Evolutionary conservation across 2,888 invertebrate species (phyloP).

Genomic region (Galeopsomyia nigrocyanea): DNA sequence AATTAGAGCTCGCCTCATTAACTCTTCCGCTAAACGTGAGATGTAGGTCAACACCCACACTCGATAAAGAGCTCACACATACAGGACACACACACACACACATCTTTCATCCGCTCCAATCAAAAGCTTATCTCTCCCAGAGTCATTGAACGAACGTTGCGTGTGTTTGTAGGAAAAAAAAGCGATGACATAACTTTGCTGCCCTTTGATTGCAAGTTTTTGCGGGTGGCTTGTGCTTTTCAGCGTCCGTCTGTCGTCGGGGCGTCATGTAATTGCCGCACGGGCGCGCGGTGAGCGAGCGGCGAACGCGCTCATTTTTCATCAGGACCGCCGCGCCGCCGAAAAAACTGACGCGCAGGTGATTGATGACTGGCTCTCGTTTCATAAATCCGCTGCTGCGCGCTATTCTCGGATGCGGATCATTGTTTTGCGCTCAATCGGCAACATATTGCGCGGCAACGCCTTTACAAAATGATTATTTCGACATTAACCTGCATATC

Average conservation of each 20-base stretch:
- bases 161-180: background rate
- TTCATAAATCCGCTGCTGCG: conserved; percentile 2
- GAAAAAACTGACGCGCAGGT: conserved; percentile 16
- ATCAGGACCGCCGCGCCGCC: conserved; percentile 25
- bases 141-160: too few relatives aligned
- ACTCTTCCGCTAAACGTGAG: too few relatives aligned
- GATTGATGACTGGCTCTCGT: conserved; percentile 31
- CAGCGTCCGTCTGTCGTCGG: background rate
- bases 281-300: background rate
- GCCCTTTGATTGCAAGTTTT: conserved; percentile 20
- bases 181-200: background rate
- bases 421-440: too few relatives aligned
- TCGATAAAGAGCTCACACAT: too few relatives aligned
- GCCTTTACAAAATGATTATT: conserved; percentile 35
- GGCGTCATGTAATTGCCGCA: conserved; percentile 27
- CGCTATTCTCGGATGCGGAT: too few relatives aligned
- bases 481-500: conserved; percentile 51
- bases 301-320: conserved; percentile 34
- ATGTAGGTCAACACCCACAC: too few relatives aligned
- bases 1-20: too few relatives aligned
- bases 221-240: background rate
- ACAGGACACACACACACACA: too few relatives aligned
- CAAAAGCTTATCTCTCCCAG: too few relatives aligned
- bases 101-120: too few relatives aligned
- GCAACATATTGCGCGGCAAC: background rate